Percentiles rank a stretch among this genome's conserved stretches.
Evolutionary conservation across 2,113 vertebrate species (phyloP).

Genomic region (Oreochromis tanganicae): DNA sequence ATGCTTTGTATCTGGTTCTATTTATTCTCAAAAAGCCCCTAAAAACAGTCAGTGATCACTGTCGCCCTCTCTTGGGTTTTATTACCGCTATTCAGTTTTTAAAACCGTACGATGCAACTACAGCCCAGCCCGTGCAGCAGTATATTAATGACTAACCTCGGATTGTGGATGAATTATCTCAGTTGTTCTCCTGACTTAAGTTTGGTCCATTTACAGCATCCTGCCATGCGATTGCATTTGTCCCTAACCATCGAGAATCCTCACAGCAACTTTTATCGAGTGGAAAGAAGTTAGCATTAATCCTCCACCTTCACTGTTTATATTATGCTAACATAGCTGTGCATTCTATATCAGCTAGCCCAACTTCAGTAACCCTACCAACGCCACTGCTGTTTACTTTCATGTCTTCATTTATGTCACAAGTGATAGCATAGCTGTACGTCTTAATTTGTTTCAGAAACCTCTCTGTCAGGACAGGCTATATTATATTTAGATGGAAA

Average conservation of each 20-base stretch:
- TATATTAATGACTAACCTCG: background rate
- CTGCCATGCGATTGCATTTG: background rate
- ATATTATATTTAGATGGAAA: background rate
- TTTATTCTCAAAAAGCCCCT: background rate
- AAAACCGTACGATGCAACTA: background rate
- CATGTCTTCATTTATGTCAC: background rate
- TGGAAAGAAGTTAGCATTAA: background rate
- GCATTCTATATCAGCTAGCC: background rate
- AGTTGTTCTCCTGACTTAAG: background rate
- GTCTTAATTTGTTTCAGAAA: background rate
- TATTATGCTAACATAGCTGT: background rate
- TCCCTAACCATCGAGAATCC: background rate
- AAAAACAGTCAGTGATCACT: background rate
- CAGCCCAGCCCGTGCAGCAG: background rate
- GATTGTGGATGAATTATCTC: background rate
- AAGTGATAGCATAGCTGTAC: background rate
- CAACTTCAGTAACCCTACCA: background rate
- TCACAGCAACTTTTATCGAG: background rate
- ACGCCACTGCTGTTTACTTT: background rate
- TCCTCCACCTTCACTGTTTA: background rate
- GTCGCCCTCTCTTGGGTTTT: background rate
- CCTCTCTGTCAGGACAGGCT: background rate
- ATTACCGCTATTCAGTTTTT: background rate
- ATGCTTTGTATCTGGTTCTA: background rate
- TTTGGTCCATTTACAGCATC: background rate